phyloP scores from a whole-genome alignment of 1,140 invertebrate genomes.

The Drosophila leontia region DNA sequence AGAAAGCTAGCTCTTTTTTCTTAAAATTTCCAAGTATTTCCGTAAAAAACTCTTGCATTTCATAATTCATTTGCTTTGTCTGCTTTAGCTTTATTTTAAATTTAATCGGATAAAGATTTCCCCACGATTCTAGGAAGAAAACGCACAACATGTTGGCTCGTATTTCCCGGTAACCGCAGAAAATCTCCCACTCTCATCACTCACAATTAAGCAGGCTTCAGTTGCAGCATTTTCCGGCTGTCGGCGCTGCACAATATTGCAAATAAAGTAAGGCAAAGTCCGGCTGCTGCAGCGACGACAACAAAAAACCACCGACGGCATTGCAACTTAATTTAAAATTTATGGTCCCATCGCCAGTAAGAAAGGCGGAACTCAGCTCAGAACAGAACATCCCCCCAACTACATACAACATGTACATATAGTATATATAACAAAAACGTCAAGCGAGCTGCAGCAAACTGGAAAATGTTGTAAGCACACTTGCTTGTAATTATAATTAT shows the following conservation, averaged over 20 bases:
- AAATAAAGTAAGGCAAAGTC: constrained; percentile 34
- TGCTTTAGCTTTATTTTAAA: too few species aligned
- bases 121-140: too few species aligned
- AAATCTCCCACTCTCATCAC: constrained; percentile 12
- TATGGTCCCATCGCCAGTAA: constrained; percentile 37
- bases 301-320: constrained; percentile 39
- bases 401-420: neutral
- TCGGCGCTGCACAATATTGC: constrained; percentile 12
- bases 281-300: constrained; percentile 16
- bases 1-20: too few species aligned
- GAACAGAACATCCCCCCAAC: constrained; percentile 19
- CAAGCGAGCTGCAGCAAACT: constrained; percentile 35
- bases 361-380: constrained; percentile 9
- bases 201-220: constrained; percentile 25
- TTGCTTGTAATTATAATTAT: constrained; percentile 58
- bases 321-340: constrained; percentile 60
- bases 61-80: too few species aligned
- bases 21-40: too few species aligned
- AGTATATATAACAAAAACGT: constrained; percentile 9
- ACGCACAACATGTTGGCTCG: too few species aligned
- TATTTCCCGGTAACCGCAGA: neutral
- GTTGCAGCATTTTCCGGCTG: constrained; percentile 31
- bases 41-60: too few species aligned
- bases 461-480: constrained; percentile 43
- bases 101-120: too few species aligned